Conservation (phyloP, 2,888 invertebrate genomes). For the Stenotaenia linearis region DNA sequence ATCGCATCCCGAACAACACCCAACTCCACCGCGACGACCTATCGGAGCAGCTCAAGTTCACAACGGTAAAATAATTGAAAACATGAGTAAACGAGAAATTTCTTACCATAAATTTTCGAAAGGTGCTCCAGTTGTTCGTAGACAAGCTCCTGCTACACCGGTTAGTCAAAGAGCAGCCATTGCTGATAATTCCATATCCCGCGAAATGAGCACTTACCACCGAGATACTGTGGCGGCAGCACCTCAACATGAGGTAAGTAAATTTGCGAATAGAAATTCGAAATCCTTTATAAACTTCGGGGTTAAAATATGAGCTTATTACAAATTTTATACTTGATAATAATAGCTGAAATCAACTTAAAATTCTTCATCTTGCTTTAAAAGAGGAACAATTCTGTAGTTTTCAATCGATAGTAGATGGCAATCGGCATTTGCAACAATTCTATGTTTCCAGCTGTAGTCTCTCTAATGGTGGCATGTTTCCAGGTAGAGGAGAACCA, state of each 20-base stretch:
- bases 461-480: conserved; percentile 29
- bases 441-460: conserved; percentile 27
- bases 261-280: background rate
- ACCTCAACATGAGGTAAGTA: background rate
- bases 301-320: background rate
- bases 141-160: background rate
- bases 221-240: background rate
- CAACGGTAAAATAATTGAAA: background rate
- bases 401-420: background rate
- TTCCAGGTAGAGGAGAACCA: conserved; percentile 33
- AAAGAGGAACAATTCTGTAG: background rate
- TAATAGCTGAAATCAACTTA: background rate
- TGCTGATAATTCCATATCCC: background rate
- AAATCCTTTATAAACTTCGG: background rate
- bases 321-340: background rate
- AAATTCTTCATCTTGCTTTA: background rate
- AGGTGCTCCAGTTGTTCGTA: conserved; percentile 2
- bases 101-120: background rate
- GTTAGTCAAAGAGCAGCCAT: background rate
- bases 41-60: background rate
- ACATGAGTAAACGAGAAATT: background rate
- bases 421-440: background rate
- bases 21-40: conserved; percentile 3
- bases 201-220: background rate
- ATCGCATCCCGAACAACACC: conserved; percentile 7